Conservation (phyloP, 1,140 invertebrate species). For the Trinorchestia longiramus region DNA sequence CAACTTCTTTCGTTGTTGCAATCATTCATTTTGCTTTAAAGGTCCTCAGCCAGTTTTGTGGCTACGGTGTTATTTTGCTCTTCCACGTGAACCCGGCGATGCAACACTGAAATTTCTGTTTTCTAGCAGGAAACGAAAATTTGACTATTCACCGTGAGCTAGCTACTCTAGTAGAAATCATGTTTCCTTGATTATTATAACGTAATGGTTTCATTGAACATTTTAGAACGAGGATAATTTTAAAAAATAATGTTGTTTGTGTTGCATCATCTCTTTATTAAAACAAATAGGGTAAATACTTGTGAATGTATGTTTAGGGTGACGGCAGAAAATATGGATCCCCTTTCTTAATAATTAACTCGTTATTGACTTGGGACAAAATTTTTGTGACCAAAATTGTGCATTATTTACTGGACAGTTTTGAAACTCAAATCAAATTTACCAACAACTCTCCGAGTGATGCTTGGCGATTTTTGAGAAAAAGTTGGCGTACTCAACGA, state of each 20-base stretch:
- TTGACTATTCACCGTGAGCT: too few species aligned
- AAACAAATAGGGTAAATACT: background rate
- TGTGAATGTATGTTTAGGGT: background rate
- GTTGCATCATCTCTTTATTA: background rate
- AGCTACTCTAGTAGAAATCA: background rate
- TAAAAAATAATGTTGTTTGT: background rate
- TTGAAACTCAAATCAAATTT: background rate
- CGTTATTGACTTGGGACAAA: background rate
- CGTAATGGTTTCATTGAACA: background rate
- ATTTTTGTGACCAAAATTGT: background rate
- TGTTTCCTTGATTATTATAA: background rate
- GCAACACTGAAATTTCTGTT: background rate
- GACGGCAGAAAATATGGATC: background rate
- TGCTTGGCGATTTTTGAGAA: background rate
- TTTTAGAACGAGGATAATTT: background rate
- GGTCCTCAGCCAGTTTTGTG: background rate
- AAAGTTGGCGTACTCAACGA: background rate
- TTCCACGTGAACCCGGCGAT: too few species aligned
- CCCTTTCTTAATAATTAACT: background rate
- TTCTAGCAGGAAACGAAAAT: background rate
- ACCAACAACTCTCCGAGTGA: background rate
- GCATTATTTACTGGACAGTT: background rate
- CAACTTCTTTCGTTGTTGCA: background rate
- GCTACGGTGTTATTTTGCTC: too few species aligned
- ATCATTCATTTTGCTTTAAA: background rate